Percentiles rank a stretch among this genome's conserved stretches.
Evolutionary conservation across 2,797 vertebrate genomes (phyloP).

Genomic region (Parauchenoglanis ngamensis): DNA sequence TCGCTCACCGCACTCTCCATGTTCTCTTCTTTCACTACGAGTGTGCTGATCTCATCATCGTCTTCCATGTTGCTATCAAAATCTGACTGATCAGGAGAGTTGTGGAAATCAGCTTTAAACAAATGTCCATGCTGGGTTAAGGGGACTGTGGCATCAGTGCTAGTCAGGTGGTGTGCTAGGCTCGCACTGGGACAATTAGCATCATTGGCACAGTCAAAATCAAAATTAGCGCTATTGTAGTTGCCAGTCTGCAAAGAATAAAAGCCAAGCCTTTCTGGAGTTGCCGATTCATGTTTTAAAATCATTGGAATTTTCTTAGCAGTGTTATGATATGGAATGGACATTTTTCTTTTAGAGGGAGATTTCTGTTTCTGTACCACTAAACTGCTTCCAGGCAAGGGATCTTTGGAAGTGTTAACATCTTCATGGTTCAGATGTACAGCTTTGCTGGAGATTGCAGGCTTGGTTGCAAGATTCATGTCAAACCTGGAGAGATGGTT

Average conservation of each 20-base stretch:
- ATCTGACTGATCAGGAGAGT: slow-evolving; percentile 39
- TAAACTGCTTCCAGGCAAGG: slow-evolving; percentile 68
- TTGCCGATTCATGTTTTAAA: slow-evolving; percentile 80
- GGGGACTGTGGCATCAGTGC: slow-evolving; percentile 57
- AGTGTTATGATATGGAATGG: slow-evolving; percentile 82
- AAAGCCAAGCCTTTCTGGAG: slow-evolving; percentile 78
- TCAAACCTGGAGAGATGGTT: slow-evolving; percentile 73
- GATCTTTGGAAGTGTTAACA: slow-evolving; percentile 72
- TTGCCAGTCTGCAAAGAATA: slow-evolving; percentile 79
- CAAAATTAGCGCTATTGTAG: slow-evolving; percentile 80
- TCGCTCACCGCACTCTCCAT: slow-evolving; percentile 60
- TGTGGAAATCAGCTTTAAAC: slow-evolving; percentile 59
- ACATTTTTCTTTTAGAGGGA: slow-evolving; percentile 69
- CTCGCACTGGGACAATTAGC: slow-evolving; percentile 74
- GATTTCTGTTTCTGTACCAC: slow-evolving; percentile 67
- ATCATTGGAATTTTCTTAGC: slow-evolving; percentile 79
- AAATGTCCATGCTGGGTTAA: slow-evolving; percentile 63
- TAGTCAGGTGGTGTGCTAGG: slow-evolving; percentile 63
- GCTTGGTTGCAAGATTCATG: slow-evolving; percentile 75
- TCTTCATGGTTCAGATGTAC: slow-evolving; percentile 73
- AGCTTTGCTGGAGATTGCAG: slow-evolving; percentile 76
- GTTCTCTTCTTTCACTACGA: slow-evolving; percentile 72
- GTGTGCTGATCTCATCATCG: slow-evolving; percentile 66
- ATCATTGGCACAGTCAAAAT: slow-evolving; percentile 80
- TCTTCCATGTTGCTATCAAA: slow-evolving; percentile 57